Evolutionary conservation across 2,888 invertebrate genomes (phyloP).

Genomic region (Hirtodrosophila histrioides): DNA sequence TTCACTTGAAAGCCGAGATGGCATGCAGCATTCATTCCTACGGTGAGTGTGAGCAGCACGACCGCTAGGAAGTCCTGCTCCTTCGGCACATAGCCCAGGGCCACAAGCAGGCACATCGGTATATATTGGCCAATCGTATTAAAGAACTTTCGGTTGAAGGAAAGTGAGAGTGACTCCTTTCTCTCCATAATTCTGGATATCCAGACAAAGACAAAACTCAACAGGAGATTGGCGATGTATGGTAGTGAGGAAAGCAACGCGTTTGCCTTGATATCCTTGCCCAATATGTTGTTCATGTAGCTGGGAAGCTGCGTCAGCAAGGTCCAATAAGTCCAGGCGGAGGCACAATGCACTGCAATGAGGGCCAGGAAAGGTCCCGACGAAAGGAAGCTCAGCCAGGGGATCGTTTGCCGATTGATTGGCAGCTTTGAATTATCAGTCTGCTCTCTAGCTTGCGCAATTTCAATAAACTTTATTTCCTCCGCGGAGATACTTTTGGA

Average conservation of each 20-base stretch:
- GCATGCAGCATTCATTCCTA: constrained; percentile 90
- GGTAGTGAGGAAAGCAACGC: constrained; percentile 89
- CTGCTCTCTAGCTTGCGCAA: constrained; percentile 58
- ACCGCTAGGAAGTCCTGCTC: constrained; percentile 86
- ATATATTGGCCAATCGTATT: constrained; percentile 88
- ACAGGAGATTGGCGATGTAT: constrained; percentile 89
- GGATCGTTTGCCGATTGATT: constrained; percentile 85
- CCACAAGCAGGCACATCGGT: constrained; percentile 88
- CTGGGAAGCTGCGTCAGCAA: constrained; percentile 92
- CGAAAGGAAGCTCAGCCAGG: constrained; percentile 90
- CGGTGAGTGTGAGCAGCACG: constrained; percentile 88
- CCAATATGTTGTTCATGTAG: constrained; percentile 90
- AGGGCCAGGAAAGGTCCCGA: constrained; percentile 91
- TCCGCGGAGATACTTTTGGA: constrained; percentile 87
- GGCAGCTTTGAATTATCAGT: constrained; percentile 40
- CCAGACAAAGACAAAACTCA: constrained; percentile 89
- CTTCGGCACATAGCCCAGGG: constrained; percentile 86
- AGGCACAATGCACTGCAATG: constrained; percentile 89
- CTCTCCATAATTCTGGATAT: constrained; percentile 86
- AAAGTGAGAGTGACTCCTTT: constrained; percentile 74
- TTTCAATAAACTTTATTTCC: constrained; percentile 88
- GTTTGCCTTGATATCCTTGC: constrained; percentile 89
- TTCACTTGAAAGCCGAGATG: constrained; percentile 92
- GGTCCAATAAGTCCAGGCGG: constrained; percentile 93
- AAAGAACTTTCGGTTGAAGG: constrained; percentile 85